Evolutionary conservation across 2,797 vertebrate species (phyloP).

Genomic region (Threskiornis aethiopicus): DNA sequence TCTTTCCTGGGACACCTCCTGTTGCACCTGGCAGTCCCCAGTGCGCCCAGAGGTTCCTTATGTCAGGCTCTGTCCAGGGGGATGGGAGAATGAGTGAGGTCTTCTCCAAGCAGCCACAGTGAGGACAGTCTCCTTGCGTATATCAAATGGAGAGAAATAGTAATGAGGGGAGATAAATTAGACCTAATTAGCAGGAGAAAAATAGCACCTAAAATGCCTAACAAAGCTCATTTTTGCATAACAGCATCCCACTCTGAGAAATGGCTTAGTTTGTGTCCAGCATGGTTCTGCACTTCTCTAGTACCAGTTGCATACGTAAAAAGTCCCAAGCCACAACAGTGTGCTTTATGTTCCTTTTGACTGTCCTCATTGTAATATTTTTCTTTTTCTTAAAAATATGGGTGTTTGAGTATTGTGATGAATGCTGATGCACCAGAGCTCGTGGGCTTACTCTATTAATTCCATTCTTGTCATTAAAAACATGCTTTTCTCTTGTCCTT

Average conservation of each 20-base stretch:
- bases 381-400: not conserved
- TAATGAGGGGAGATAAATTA: not conserved
- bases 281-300: not conserved
- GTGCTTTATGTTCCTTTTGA: not conserved
- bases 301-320: not conserved
- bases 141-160: not conserved
- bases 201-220: not conserved
- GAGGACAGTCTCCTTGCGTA: not conserved
- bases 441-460: not conserved
- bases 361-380: not conserved
- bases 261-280: not conserved
- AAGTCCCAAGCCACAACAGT: not conserved
- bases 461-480: not conserved
- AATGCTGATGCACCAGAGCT: not conserved
- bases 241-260: not conserved
- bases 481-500: not conserved
- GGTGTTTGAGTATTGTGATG: not conserved
- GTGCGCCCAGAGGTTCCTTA: not conserved
- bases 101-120: accelerated
- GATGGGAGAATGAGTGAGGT: not conserved
- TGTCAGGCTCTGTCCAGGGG: not conserved
- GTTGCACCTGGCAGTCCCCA: not conserved
- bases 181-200: not conserved
- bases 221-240: not conserved
- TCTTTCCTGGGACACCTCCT: not conserved